phyloP scores from a whole-genome alignment of 2,888 invertebrate species.

The Parochlus steinenii region DNA sequence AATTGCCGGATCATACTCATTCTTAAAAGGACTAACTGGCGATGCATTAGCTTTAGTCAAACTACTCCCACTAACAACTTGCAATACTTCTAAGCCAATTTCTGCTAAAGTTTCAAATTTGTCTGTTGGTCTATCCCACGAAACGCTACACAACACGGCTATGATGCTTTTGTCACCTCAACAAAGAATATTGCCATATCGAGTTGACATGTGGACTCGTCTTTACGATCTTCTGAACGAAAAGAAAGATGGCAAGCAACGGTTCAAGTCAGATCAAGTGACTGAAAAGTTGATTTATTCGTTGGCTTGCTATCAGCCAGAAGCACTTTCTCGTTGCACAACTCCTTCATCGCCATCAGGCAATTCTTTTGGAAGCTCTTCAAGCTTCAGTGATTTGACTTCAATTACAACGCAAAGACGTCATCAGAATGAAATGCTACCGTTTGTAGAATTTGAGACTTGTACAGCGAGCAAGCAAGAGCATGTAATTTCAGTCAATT shows the following conservation, averaged over 20 bases:
- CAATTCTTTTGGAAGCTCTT: slow-evolving; percentile 21
- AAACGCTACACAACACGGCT: slow-evolving; percentile 62
- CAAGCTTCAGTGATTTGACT: slow-evolving; percentile 28
- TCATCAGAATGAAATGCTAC: slow-evolving; percentile 41
- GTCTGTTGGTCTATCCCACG: slow-evolving; percentile 50
- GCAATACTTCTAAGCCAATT: slow-evolving; percentile 24
- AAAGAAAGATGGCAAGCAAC: slow-evolving; percentile 39
- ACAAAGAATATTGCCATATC: slow-evolving; percentile 66
- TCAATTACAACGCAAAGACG: slow-evolving; percentile 27
- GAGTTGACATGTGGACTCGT: slow-evolving; percentile 67
- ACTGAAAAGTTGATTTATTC: slow-evolving; percentile 64
- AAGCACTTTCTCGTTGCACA: slow-evolving; percentile 67
- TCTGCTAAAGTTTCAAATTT: slow-evolving; percentile 31
- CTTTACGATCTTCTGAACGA: slow-evolving; percentile 56
- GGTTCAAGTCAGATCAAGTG: slow-evolving; percentile 51
- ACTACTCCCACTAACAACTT: slow-evolving; percentile 52
- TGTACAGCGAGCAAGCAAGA: slow-evolving; percentile 81
- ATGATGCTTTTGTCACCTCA: slow-evolving; percentile 72
- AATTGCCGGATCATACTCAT: slow-evolving; percentile 53
- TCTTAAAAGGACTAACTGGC: slow-evolving; percentile 53
- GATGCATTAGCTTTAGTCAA: slow-evolving; percentile 51
- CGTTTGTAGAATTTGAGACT: slow-evolving; percentile 67
- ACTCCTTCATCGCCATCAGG: slow-evolving; percentile 69
- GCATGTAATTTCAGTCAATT: slow-evolving; percentile 72
- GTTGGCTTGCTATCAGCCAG: slow-evolving; percentile 68